phyloP scores from a whole-genome alignment of 2,113 vertebrate species.

The Dicerorhinus sumatrensis region DNA sequence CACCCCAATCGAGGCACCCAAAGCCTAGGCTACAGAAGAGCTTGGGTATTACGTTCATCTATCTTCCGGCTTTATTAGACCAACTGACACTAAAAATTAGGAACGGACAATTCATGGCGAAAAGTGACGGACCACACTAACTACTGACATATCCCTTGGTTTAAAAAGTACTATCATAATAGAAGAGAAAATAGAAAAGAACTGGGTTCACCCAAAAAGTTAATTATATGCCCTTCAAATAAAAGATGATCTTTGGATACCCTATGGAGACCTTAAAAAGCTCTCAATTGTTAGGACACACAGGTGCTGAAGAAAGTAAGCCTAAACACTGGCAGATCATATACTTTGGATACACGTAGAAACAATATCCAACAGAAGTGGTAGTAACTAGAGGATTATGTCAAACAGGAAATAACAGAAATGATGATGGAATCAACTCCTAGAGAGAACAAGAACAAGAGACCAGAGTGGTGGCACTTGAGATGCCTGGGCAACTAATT shows the following conservation, averaged over 20 bases:
- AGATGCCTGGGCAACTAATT: constrained; percentile 37
- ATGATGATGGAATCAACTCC: background rate
- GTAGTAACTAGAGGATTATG: background rate
- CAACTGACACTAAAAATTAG: constrained; percentile 46
- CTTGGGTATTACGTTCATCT: background rate
- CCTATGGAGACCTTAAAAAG: constrained; percentile 33
- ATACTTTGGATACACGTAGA: background rate
- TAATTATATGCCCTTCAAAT: constrained; percentile 18
- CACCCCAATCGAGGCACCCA: background rate
- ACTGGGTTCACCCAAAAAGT: background rate
- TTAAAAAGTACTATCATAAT: background rate
- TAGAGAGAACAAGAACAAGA: background rate
- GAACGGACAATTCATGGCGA: background rate
- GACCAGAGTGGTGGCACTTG: background rate
- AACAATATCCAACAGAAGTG: background rate
- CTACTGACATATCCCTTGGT: background rate
- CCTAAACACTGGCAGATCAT: background rate
- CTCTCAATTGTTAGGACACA: background rate
- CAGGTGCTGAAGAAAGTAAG: background rate
- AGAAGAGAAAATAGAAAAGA: background rate
- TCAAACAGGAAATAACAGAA: constrained; percentile 43
- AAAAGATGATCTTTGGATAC: background rate
- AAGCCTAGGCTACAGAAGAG: background rate
- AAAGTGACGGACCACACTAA: background rate
- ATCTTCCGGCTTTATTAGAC: background rate